Percentiles rank a stretch among this genome's conserved stretches.
These are phyloP conservation scores for Rallus crepitans DNA, from an alignment of 2,797 vertebrate species.

Conservation along the genomic window DNA sequence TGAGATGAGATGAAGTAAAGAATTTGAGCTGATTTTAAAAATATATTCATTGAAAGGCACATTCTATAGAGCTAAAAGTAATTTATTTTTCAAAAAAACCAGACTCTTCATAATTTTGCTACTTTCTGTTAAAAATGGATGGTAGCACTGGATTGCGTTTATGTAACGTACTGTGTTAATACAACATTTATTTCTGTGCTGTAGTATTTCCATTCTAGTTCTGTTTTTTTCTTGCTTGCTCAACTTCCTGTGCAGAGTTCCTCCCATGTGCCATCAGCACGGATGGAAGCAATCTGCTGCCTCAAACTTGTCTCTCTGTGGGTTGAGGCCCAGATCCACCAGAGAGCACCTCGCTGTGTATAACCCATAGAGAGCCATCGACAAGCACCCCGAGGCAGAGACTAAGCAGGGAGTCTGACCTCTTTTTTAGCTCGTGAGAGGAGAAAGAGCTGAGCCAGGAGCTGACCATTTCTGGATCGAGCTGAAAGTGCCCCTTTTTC, in stretches of 20 bases:
- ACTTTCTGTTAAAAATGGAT: not conserved
- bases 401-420: not conserved
- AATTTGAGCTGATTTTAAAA: not conserved
- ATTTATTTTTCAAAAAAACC: not conserved
- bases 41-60: not conserved
- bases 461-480: not conserved
- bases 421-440: not conserved
- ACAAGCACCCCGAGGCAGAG: not conserved
- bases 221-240: slow-evolving; percentile 36
- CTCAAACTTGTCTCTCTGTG: not conserved
- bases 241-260: slow-evolving; percentile 21
- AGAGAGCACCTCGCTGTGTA: not conserved
- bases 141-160: not conserved
- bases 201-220: not conserved
- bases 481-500: not conserved
- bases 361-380: not conserved
- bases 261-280: accelerated
- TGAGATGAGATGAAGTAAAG: not conserved
- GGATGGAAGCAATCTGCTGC: not conserved
- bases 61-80: not conserved
- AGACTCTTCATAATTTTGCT: not conserved
- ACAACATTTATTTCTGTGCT: not conserved
- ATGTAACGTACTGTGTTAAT: not conserved
- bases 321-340: not conserved
- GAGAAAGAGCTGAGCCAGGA: not conserved